Conservation (phyloP, 2,888 invertebrate species). For the Dasypolia templi region DNA sequence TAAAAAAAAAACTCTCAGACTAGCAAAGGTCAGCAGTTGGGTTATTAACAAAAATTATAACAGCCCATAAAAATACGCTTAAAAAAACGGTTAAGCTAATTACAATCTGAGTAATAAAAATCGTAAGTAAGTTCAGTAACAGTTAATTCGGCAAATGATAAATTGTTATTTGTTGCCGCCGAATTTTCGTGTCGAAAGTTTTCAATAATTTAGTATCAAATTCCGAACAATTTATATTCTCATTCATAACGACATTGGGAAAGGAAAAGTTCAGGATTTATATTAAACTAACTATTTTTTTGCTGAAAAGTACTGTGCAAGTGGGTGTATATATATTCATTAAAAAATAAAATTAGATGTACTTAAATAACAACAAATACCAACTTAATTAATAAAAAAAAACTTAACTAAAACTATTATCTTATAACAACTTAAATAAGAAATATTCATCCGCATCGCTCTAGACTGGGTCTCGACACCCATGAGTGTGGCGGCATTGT, state of each 20-base stretch:
- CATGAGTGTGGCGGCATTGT: not conserved
- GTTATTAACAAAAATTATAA: conserved; percentile 10
- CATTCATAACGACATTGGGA: conserved; percentile 31
- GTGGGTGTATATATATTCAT: not conserved
- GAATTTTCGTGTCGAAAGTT: conserved; percentile 55
- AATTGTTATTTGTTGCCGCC: conserved; percentile 56
- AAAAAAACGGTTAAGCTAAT: conserved; percentile 48
- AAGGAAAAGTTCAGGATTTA: conserved; percentile 30
- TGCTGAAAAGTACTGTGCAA: not conserved
- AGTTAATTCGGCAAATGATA: conserved; percentile 57
- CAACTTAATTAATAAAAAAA: too few relatives aligned
- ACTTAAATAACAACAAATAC: not conserved
- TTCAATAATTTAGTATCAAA: conserved; percentile 54
- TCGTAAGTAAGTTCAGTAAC: conserved; percentile 47
- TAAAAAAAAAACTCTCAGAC: not conserved
- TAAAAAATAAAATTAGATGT: not conserved
- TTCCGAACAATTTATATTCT: conserved; percentile 53
- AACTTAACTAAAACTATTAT: not conserved
- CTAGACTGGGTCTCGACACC: not conserved
- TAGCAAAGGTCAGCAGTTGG: conserved; percentile 2
- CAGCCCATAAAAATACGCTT: conserved; percentile 31
- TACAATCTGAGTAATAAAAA: conserved; percentile 54
- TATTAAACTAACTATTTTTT: conserved; percentile 12
- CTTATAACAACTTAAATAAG: not conserved
- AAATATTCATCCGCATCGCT: not conserved